A percentile compares a stretch with the other conserved stretches of the same genome.
Evolutionary conservation across 2,888 invertebrate genomes (phyloP).

Genomic region (Sarcophaga variegata): DNA sequence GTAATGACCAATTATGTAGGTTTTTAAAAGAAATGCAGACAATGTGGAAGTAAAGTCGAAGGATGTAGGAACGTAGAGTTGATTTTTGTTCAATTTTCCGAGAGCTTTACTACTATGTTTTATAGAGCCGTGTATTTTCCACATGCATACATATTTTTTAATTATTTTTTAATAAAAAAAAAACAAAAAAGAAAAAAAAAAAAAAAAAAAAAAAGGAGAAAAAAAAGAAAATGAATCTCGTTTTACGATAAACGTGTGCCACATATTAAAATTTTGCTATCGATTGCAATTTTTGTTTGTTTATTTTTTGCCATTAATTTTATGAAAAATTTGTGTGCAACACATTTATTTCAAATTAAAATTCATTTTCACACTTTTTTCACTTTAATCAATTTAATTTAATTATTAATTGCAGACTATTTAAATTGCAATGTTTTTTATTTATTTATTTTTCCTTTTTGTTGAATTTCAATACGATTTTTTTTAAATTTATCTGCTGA

Average conservation of each 20-base stretch:
- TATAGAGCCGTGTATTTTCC: too few relatives aligned
- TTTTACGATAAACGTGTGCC: conserved; percentile 13
- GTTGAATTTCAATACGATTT: too few relatives aligned
- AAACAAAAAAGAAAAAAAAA: too few relatives aligned
- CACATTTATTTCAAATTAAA: not conserved
- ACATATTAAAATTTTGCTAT: not conserved
- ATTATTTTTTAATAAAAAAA: not conserved
- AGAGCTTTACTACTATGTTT: too few relatives aligned
- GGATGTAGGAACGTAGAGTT: too few relatives aligned
- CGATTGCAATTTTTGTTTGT: not conserved
- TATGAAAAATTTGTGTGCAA: not conserved
- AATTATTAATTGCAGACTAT: not conserved
- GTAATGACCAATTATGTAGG: too few relatives aligned
- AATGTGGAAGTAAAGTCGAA: too few relatives aligned
- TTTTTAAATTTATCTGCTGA: too few relatives aligned
- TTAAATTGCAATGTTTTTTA: not conserved
- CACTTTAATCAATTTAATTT: not conserved
- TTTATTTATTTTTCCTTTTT: too few relatives aligned
- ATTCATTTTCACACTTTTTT: not conserved
- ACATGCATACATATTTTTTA: too few relatives aligned
- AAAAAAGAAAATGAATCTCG: not conserved
- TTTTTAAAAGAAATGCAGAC: too few relatives aligned
- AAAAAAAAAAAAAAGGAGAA: too few relatives aligned
- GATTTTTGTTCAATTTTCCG: not conserved
- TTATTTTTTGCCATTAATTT: not conserved